Base-by-base conservation (phyloP, 2,888 invertebrate genomes). In the Mythimna lalbum region DNA sequence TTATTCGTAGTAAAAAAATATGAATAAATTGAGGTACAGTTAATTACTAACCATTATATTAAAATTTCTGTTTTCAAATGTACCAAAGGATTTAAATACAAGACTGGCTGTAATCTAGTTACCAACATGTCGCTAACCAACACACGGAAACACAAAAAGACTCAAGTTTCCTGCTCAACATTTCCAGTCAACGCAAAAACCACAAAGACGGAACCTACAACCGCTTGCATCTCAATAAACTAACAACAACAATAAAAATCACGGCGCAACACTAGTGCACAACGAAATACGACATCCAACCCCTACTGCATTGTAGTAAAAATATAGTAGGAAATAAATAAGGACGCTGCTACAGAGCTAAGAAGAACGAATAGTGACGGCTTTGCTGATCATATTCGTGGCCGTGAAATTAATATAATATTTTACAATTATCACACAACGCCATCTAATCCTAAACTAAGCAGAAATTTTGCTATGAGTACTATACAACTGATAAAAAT, bases 251-350 rank as follows among this genome's bases (percentile, higher is more conserved):
- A 76, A 81, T 76, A 76, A 81, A 81, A 79, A 67, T 81, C 63
- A 62, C 59, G 64, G 55, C 53, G 49, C 63, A 73, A 56, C 79
- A 64, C 60, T 72, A 64, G 67, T 33, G 39, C 65, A 43, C 73
- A 36, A 71, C 63, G 27, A 83, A 76, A 64, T 82, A 73, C 72
- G 55, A 60, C 59, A 39, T 66, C 69, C 69, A 71, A 69, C 66
- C 64, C 63, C 74, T 57, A 62, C 73, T 80, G 80, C 78, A 83
- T 81, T 84, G 82, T 87, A 78, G 81, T 80, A 74, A 79, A 84
- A 82, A 83, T 81, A 76, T 84, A 82, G 73, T 69, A 59, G 63
- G 77, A 80, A 85, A 87, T 87, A 88, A 88, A 87, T 84, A 87
- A 81, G 76, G 62, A 63, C 63, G 62, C 67, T 53, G n/a, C 7